Base-by-base conservation (phyloP, 2,888 invertebrate species). In the Lepidochitona cinerea region DNA sequence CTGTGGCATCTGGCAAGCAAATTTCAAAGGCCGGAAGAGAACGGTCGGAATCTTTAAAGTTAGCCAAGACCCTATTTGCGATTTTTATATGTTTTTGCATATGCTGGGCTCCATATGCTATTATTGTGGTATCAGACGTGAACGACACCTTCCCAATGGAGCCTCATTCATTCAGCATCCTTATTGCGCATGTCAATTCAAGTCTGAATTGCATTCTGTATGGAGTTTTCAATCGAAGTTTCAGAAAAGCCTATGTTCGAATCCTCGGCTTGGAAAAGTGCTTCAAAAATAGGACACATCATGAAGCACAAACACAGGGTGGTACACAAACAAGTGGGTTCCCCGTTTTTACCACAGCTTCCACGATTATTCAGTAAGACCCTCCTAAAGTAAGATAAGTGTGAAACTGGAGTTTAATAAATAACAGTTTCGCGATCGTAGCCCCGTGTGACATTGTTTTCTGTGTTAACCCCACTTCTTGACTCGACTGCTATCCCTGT, bases 101-200 rank as follows among this genome's bases (percentile, higher is more conserved):
- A 36, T 77, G 79, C 37, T 79, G 79, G 79, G 37, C 72, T 14
- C 79, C 79, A 12, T 79, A 79, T 68, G 74, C 75, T 29, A 29
- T 79, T 36, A 70, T 79, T 4, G 75, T 78, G 18, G 64, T 73
- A 37, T 54, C 71, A 23, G 79, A 79, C 53, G 52, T 36, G 18
- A n/a, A 75, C 14, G 75, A 79, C 53, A 36, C 66, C 14, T 71
- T 68, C 29, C 53, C 69, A 26, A 49, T 54, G 59, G 72, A 68
- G 26, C 66, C 68, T 33, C 79, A 79, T 52, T 37, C 76, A 37
- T 77, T 64, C 29, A 32, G 70, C 41, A 71, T 74, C 41, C 37
- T 71, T 32, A 41, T 77, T 18, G 78, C 78, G 37, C 78, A 78
- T 70, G 52, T 77, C 37, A 76, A 78, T 66, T 75, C 75, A 14